Evolutionary conservation across 2,888 invertebrate species (phyloP).

Genomic region (Tinea pellionella): DNA sequence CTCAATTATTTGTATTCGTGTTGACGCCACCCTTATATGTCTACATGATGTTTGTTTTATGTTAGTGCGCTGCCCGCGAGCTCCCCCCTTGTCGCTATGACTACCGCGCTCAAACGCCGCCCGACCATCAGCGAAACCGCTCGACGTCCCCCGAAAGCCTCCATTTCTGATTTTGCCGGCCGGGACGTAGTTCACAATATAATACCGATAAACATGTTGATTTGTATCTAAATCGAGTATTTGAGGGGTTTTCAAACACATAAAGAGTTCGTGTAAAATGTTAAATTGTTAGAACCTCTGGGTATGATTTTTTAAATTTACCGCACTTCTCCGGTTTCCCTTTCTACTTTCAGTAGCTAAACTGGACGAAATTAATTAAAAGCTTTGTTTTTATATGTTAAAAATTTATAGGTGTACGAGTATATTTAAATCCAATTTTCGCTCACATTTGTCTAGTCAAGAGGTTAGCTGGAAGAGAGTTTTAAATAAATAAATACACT

Average conservation of each 20-base stretch:
- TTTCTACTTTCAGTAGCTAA: too few species aligned
- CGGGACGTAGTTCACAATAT: background rate
- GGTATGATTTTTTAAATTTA: too few species aligned
- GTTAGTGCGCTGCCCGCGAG: conserved; percentile 23
- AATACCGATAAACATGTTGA: background rate
- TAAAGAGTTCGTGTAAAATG: background rate
- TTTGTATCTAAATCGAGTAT: background rate
- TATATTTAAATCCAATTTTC: too few species aligned
- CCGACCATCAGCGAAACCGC: conserved; percentile 22
- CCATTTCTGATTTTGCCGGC: background rate
- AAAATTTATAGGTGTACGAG: too few species aligned
- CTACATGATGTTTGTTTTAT: conserved; percentile 24
- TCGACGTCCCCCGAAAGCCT: background rate
- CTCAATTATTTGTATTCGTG: background rate
- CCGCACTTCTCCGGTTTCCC: too few species aligned
- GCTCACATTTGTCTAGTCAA: too few species aligned
- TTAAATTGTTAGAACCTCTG: background rate
- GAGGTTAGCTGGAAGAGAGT: too few species aligned
- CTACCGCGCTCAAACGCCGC: conserved; percentile 55
- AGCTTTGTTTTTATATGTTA: too few species aligned
- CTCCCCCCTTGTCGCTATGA: conserved; percentile 42
- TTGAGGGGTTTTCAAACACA: background rate
- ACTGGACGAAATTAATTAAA: too few species aligned
- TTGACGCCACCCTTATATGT: conserved; percentile 36
- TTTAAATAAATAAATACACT: too few species aligned